Base-by-base conservation (phyloP, 1,140 invertebrate genomes). In the Sminthurides bifidus region DNA sequence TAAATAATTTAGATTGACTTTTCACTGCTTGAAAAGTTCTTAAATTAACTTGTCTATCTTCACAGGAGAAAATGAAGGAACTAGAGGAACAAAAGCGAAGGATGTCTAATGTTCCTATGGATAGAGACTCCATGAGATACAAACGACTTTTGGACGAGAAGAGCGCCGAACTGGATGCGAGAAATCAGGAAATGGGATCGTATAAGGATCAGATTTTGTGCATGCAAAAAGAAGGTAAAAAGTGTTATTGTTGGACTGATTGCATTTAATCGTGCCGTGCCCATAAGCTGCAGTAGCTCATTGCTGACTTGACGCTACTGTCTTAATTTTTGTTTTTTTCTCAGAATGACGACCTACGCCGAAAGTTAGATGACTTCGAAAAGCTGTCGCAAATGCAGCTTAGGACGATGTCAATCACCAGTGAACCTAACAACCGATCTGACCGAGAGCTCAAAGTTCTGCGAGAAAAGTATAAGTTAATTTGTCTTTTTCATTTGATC, bases 311-410 rank as follows among this genome's bases (percentile, higher is more conserved):
- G 41, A 44, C 12, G 21, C 41, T 44, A 12, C 17, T 10, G 17
- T 14, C 21, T 21, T 12, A 37, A 37, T 37, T 17, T 43, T 46
- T 58, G 41, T 56, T 49, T 53, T 29, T 37, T 46, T 66, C 66
- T 6, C 63, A 88, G 81, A 81, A 83, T 66, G 89, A 93, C 56
- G 88, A 88, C 63, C 69, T 88, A 1, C 77, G 77, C 46, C 77
- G 80, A 57, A 88, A 89, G 71, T 66, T 91, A 10, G 86, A 86
- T 64, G 88, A 92, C 68, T 88, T 84, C 65, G 84, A 89, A 64
- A 83, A 82, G 67, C 82, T 92, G 1, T 79, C 79, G 12, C 88
- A 89, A 71, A 77, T 87, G 1, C 85, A 90, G 68, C 75, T 81
- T 55, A 84, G 63, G 49, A 60, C 45, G 19, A 15, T 51, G 21